A percentile compares a stretch with the other conserved stretches of the same genome.
Conservation (phyloP, 2,113 vertebrate species). For the Prionailurus bengalensis region DNA sequence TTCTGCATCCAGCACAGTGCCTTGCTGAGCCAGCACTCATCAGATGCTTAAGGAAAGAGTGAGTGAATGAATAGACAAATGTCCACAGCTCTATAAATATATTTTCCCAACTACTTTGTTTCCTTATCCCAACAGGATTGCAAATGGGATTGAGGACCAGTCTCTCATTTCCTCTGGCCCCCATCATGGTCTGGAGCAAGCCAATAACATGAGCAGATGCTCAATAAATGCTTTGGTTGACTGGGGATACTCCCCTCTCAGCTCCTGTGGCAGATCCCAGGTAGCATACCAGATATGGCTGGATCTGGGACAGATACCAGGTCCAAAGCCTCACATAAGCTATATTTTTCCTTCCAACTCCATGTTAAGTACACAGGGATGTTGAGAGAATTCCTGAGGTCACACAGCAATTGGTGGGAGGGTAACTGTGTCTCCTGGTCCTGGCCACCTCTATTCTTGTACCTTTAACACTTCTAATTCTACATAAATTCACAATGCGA, state of each 20-base stretch:
- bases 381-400: conserved; percentile 17
- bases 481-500: conserved; percentile 36
- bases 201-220: background rate
- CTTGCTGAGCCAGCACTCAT: background rate
- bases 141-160: background rate
- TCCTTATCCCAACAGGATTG: conserved; percentile 19
- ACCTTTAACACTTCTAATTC: background rate
- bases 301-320: background rate
- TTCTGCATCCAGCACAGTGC: background rate
- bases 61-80: conserved; percentile 23
- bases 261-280: background rate
- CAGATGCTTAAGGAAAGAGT: conserved; percentile 3
- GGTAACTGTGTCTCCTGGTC: background rate
- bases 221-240: background rate
- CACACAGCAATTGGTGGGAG: background rate
- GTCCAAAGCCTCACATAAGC: background rate
- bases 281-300: background rate
- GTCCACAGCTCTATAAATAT: conserved; percentile 34
- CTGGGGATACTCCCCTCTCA: background rate
- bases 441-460: background rate
- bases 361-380: conserved; percentile 26
- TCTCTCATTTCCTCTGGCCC: background rate
- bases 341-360: background rate
- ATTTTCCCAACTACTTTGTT: background rate
- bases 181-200: background rate